phyloP scores from a whole-genome alignment of 2,888 invertebrate species.

The Mimachlamys varia region DNA sequence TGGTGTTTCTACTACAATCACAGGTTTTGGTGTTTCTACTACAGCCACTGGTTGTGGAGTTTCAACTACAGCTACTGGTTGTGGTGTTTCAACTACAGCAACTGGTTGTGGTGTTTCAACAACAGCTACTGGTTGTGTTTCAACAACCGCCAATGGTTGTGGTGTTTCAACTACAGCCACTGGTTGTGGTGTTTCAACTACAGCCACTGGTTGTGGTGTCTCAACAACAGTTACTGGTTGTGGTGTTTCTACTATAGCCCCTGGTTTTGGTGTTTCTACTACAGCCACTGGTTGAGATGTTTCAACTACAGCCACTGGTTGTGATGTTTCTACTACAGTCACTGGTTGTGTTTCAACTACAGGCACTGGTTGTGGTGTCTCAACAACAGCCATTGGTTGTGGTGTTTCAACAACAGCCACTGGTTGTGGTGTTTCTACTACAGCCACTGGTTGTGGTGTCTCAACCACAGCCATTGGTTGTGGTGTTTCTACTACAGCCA shows the following conservation, averaged over 20 bases:
- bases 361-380: neutral
- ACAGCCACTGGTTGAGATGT: neutral
- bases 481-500: neutral
- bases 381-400: neutral
- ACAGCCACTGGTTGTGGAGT: neutral
- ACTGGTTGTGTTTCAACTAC: slow-evolving; percentile 8
- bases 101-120: slow-evolving; percentile 5
- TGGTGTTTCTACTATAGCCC: neutral
- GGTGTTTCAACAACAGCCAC: neutral
- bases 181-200: slow-evolving; percentile 1
- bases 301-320: slow-evolving; percentile 3
- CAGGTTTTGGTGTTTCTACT: neutral
- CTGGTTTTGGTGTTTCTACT: slow-evolving; percentile 6
- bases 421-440: neutral
- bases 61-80: neutral
- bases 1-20: neutral
- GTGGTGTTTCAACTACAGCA: neutral
- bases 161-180: neutral
- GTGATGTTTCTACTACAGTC: neutral
- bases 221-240: neutral
- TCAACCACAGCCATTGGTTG: neutral
- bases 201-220: slow-evolving; percentile 1
- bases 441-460: neutral
- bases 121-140: neutral
- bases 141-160: neutral